These are phyloP conservation scores for Lobophora halterata DNA, from an alignment of 2,888 invertebrate species.

Conservation along the genomic window DNA sequence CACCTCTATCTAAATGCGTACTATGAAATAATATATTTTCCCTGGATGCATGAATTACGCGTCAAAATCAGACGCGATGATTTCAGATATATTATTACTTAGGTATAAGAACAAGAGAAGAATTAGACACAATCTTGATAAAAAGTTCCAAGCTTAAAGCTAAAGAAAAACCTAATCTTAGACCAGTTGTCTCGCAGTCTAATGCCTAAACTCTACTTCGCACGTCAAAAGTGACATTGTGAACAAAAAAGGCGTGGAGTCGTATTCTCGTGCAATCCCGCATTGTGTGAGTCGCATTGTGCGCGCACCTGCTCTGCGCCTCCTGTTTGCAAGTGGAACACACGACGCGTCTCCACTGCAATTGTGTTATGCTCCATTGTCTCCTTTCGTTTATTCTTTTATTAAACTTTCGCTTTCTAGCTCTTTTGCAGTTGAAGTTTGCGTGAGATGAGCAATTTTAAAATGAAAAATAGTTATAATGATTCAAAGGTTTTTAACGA, in stretches of 20 bases:
- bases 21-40: no score
- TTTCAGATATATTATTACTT: no score
- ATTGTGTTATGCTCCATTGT: conserved; percentile 73
- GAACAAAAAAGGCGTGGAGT: conserved; percentile 14
- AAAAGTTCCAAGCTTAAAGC: no score
- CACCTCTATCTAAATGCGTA: no score
- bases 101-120: no score
- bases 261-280: conserved; percentile 18
- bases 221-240: not conserved
- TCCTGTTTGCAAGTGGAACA: conserved; percentile 72
- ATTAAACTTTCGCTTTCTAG: conserved; percentile 56
- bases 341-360: conserved; percentile 72
- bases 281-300: conserved; percentile 19
- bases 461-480: no score
- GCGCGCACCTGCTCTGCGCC: conserved; percentile 15
- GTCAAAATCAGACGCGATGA: no score
- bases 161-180: no score
- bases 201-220: not conserved
- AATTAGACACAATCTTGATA: no score
- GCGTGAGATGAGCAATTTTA: conserved; percentile 2
- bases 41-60: no score
- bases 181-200: no score
- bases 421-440: conserved; percentile 43
- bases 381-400: conserved; percentile 67
- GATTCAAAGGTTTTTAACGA: no score